Conservation (phyloP, 2,797 vertebrate genomes). For the Podargus strigoides region DNA sequence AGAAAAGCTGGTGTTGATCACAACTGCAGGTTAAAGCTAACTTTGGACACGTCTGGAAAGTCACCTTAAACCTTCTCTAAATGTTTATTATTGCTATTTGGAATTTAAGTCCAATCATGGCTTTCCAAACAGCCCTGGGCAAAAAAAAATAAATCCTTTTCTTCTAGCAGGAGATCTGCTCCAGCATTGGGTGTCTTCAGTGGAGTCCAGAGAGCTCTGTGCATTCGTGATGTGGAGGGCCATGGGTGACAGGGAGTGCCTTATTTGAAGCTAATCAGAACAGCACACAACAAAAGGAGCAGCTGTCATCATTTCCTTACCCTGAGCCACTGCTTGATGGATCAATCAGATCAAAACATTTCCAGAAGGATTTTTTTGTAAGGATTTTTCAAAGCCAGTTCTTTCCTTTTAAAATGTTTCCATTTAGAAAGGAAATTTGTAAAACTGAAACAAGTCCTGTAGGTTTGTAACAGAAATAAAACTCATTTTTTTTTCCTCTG, state of each 20-base stretch:
- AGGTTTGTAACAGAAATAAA: constrained; percentile 18
- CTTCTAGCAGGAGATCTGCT: background rate
- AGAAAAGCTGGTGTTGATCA: background rate
- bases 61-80: background rate
- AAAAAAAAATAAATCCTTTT: background rate
- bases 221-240: background rate
- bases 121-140: background rate
- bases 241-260: background rate
- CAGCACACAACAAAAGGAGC: constrained; percentile 11
- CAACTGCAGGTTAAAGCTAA: background rate
- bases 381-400: constrained; percentile 4
- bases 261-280: constrained; percentile 20
- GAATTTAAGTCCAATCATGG: background rate
- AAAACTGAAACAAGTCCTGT: background rate
- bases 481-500: background rate
- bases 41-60: background rate
- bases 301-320: constrained; percentile 21
- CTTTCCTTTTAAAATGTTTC: background rate
- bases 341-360: constrained; percentile 40
- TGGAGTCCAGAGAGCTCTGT: background rate
- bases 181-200: background rate
- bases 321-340: background rate
- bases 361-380: background rate
- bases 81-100: background rate
- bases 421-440: constrained; percentile 5